Conservation (phyloP, 2,888 invertebrate species). For the Mayetiola destructor region DNA sequence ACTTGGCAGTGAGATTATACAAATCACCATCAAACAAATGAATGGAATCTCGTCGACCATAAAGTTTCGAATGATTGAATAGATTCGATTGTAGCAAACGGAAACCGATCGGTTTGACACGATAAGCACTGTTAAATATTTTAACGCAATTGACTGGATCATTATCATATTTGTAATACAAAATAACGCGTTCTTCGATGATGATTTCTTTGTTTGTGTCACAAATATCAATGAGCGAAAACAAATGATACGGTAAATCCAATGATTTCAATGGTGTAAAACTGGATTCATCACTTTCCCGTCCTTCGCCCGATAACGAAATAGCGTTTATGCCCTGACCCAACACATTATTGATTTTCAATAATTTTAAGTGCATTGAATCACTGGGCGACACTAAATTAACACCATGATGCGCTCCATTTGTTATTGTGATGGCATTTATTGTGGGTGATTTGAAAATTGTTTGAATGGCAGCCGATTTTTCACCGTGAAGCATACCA, state of each 20-base stretch:
- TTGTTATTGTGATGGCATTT: constrained; percentile 65
- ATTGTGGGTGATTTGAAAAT: constrained; percentile 74
- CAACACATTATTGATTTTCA: constrained; percentile 60
- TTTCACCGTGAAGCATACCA: constrained; percentile 89
- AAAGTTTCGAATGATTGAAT: constrained; percentile 71
- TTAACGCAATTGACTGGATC: constrained; percentile 94
- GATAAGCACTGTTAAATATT: constrained; percentile 75
- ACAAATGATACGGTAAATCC: constrained; percentile 77
- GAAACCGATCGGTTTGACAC: constrained; percentile 78
- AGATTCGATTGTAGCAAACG: constrained; percentile 79
- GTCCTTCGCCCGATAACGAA: constrained; percentile 83
- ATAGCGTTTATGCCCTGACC: constrained; percentile 84
- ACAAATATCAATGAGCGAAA: constrained; percentile 92
- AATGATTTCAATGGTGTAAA: constrained; percentile 71
- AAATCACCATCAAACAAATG: constrained; percentile 85
- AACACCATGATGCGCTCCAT: constrained; percentile 81
- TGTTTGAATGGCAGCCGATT: constrained; percentile 81
- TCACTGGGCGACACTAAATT: constrained; percentile 81
- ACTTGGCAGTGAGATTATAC: constrained; percentile 64
- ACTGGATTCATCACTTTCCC: constrained; percentile 74
- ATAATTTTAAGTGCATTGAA: constrained; percentile 59
- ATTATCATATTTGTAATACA: constrained; percentile 96
- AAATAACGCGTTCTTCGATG: constrained; percentile 74
- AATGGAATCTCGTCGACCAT: constrained; percentile 70
- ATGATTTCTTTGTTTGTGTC: constrained; percentile 83